A percentile compares a stretch with the other conserved stretches of the same genome.
Conservation (phyloP, 37 sponge, comb jelly and placozoan genomes). For the Ephydatia muelleri region DNA sequence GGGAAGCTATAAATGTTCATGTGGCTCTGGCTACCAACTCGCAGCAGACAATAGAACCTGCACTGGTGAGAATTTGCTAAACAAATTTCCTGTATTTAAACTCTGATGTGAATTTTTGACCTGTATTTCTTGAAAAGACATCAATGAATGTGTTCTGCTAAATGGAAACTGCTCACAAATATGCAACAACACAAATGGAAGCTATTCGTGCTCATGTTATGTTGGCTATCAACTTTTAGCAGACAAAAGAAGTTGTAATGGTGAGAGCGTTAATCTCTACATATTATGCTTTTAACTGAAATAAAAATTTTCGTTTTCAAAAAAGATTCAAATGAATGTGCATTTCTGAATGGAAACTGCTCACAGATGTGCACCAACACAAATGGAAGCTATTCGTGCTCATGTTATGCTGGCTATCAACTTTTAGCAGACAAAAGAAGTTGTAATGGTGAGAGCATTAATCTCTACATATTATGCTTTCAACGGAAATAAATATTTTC, state of each 20-base stretch:
- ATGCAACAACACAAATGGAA: neutral
- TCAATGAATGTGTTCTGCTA: too few species aligned
- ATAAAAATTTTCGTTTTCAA: too few species aligned
- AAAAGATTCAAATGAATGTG: too few species aligned
- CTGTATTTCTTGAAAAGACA: neutral
- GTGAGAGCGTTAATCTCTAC: neutral
- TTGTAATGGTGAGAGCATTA: neutral
- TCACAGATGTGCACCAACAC: neutral
- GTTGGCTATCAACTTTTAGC: neutral
- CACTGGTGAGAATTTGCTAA: neutral
- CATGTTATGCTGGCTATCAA: neutral
- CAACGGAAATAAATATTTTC: neutral
- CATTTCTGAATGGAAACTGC: neutral
- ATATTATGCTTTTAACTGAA: too few species aligned
- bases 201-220: neutral
- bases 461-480: neutral
- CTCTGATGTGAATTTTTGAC: too few species aligned
- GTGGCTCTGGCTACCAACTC: neutral
- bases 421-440: neutral
- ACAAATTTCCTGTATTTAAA: too few species aligned
- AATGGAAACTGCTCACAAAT: neutral
- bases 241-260: neutral
- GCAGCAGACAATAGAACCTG: neutral
- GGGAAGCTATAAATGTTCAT: conserved; percentile 4
- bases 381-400: neutral